Percentiles rank a stretch among this genome's conserved stretches.
phyloP scores from a whole-genome alignment of 2,797 vertebrate genomes.

The Gobio occitaniae region DNA sequence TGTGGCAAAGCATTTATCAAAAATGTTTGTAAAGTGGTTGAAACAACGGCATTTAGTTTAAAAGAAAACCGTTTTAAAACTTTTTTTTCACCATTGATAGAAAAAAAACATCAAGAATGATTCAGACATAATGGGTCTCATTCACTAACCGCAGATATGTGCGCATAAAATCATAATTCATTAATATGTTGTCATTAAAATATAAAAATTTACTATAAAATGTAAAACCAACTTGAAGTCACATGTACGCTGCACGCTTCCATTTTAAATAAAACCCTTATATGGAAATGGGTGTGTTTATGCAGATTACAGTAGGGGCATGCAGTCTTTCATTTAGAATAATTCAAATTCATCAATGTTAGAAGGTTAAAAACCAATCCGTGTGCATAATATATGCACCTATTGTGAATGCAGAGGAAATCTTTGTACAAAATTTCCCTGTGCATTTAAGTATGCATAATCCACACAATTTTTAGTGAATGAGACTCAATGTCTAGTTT shows the following conservation, averaged over 20 bases:
- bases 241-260: background rate
- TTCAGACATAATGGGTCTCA: background rate
- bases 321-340: background rate
- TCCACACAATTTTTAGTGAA: background rate
- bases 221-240: background rate
- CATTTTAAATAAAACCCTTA: constrained; percentile 5
- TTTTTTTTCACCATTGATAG: background rate
- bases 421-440: background rate
- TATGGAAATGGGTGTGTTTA: background rate
- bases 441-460: background rate
- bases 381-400: background rate
- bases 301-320: background rate
- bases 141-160: background rate
- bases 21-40: background rate
- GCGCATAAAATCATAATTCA: background rate
- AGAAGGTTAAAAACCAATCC: background rate
- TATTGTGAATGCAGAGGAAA: background rate
- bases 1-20: background rate
- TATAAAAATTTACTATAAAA: background rate
- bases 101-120: background rate
- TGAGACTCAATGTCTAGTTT: background rate
- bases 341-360: background rate
- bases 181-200: background rate
- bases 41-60: background rate
- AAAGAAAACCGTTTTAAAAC: background rate